phyloP scores from a whole-genome alignment of 1,140 invertebrate genomes.

The Lethrus apterus region DNA sequence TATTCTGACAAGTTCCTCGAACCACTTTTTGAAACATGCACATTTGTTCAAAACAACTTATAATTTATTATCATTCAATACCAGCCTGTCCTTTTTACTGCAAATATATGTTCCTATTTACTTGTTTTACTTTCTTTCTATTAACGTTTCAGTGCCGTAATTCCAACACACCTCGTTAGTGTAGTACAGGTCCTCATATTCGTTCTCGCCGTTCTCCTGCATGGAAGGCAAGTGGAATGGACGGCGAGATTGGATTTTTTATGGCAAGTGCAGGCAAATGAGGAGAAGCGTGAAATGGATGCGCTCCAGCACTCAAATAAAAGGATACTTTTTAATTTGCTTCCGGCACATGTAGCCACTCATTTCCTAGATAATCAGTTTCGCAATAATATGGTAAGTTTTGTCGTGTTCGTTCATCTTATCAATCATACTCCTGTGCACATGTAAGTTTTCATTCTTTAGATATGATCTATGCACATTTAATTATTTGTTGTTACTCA shows the following conservation, averaged over 20 bases:
- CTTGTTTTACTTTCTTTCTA: slow-evolving; percentile 5
- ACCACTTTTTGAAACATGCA: slow-evolving; percentile 30
- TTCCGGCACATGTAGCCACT: slow-evolving; percentile 86
- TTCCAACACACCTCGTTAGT: slow-evolving; percentile 58
- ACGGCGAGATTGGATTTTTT: slow-evolving; percentile 78
- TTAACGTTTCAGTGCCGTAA: slow-evolving; percentile 43
- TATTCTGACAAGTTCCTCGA: no score
- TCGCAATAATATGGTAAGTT: slow-evolving; percentile 73
- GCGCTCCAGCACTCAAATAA: slow-evolving; percentile 81
- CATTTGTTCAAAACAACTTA: slow-evolving; percentile 24
- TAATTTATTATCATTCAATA: background rate
- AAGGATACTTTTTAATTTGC: slow-evolving; percentile 84
- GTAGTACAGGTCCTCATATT: slow-evolving; percentile 71
- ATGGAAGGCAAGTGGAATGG: slow-evolving; percentile 80
- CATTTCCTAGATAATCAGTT: slow-evolving; percentile 89
- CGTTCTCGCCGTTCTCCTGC: slow-evolving; percentile 69
- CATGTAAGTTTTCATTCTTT: no score
- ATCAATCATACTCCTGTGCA: no score
- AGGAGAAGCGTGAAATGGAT: slow-evolving; percentile 88
- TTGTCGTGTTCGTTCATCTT: no score
- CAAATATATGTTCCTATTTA: no score
- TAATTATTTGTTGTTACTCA: no score
- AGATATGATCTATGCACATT: no score
- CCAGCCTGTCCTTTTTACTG: background rate
- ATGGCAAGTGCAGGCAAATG: slow-evolving; percentile 78